These are phyloP conservation scores for Poecilia gillii DNA, from an alignment of 2,797 vertebrate species.

Conservation along the genomic window DNA sequence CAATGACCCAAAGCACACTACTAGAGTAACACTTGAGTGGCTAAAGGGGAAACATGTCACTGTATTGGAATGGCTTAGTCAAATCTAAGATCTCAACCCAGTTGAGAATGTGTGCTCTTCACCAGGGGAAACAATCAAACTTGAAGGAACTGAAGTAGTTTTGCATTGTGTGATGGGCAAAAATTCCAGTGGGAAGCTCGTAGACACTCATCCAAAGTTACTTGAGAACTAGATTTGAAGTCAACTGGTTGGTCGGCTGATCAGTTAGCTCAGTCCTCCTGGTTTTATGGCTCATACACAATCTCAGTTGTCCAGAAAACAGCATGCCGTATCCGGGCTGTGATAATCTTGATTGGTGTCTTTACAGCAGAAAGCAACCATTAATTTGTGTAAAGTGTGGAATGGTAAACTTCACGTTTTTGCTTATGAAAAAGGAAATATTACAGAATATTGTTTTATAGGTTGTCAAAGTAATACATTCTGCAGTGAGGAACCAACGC, in stretches of 20 bases:
- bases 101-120: neutral
- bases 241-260: neutral
- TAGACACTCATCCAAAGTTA: no score
- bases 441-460: neutral
- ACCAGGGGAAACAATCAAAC: neutral
- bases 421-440: neutral
- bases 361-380: neutral
- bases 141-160: neutral
- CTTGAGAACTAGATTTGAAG: neutral
- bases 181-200: no score
- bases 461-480: neutral
- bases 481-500: neutral
- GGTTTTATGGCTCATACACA: neutral
- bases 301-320: neutral
- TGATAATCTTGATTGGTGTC: neutral
- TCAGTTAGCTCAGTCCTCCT: neutral
- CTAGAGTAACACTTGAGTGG: neutral
- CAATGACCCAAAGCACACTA: neutral
- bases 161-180: neutral
- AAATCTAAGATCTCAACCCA: neutral
- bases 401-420: neutral
- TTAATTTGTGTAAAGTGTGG: neutral
- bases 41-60: neutral
- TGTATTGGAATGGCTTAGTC: neutral
- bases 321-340: neutral